Percentiles rank a stretch among this genome's conserved stretches.
phyloP scores from a whole-genome alignment of 2,888 invertebrate species.

The Halocaridina rubra region DNA sequence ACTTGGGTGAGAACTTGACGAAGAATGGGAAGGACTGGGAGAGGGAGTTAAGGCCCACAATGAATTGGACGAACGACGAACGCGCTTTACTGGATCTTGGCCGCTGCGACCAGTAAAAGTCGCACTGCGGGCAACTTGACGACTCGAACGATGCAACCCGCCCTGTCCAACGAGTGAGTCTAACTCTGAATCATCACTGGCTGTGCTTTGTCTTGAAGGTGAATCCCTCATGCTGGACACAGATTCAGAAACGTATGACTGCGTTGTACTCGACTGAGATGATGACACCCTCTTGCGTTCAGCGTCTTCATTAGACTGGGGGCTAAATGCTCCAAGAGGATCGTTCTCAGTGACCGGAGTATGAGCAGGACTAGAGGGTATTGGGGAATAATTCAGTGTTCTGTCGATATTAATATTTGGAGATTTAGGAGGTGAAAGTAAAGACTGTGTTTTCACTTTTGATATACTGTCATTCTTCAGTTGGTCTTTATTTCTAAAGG shows the following conservation, averaged over 20 bases:
- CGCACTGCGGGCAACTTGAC: conserved; percentile 36
- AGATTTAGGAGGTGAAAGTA: conserved; percentile 21
- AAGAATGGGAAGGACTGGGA: conserved; percentile 25
- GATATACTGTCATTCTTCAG: neutral
- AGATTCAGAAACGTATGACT: conserved; percentile 3
- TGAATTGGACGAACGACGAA: conserved; percentile 26
- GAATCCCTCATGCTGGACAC: neutral
- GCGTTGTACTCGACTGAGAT: neutral
- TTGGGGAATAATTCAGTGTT: conserved; percentile 7
- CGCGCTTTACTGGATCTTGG: neutral
- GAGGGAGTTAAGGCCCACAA: conserved; percentile 17
- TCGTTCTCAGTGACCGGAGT: conserved; percentile 88
- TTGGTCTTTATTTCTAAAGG: neutral
- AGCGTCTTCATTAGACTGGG: neutral
- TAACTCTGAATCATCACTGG: conserved; percentile 9
- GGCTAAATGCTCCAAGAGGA: conserved; percentile 83
- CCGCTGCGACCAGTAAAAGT: conserved; percentile 43
- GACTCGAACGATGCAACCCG: neutral
- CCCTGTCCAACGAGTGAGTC: neutral
- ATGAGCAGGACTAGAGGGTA: conserved; percentile 39
- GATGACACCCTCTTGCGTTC: neutral
- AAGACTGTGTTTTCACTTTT: neutral
- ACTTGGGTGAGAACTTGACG: neutral
- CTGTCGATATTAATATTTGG: conserved; percentile 22
- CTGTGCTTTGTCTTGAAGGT: neutral